These are phyloP conservation scores for Agelastica alni DNA, from an alignment of 2,888 invertebrate genomes.

Conservation along the genomic window DNA sequence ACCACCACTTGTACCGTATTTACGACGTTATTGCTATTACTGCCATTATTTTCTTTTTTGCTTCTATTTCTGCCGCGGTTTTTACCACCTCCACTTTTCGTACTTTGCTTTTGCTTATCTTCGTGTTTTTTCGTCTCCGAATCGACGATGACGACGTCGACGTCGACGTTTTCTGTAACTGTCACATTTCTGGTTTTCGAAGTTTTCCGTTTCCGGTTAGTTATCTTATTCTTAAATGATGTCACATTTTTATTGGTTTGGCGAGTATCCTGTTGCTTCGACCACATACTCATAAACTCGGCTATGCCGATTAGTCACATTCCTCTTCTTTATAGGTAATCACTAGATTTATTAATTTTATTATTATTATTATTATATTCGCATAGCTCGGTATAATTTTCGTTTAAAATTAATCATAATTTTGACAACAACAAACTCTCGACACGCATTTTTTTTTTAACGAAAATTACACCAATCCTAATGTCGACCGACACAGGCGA, in stretches of 20 bases:
- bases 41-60: slow-evolving; percentile 35
- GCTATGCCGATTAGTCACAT: slow-evolving; percentile 35
- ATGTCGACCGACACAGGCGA: no score
- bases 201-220: slow-evolving; percentile 54
- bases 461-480: no score
- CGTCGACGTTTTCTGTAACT: slow-evolving; percentile 31
- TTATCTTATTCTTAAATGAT: slow-evolving; percentile 55
- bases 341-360: no score
- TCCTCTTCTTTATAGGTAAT: no score
- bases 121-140: slow-evolving; percentile 33
- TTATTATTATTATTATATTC: no score
- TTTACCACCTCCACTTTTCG: slow-evolving; percentile 38
- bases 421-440: no score
- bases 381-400: no score
- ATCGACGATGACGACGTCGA: slow-evolving; percentile 28
- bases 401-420: no score
- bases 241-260: slow-evolving; percentile 52
- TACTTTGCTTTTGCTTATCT: slow-evolving; percentile 34
- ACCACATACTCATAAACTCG: slow-evolving; percentile 55
- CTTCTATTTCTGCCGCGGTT: slow-evolving; percentile 38
- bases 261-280: slow-evolving; percentile 52
- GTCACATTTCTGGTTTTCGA: slow-evolving; percentile 42
- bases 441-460: no score
- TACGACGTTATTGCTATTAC: no score
- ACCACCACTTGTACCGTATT: no score